phyloP scores from a whole-genome alignment of 2,113 vertebrate genomes.

The Brachyhypopomus occidentalis region DNA sequence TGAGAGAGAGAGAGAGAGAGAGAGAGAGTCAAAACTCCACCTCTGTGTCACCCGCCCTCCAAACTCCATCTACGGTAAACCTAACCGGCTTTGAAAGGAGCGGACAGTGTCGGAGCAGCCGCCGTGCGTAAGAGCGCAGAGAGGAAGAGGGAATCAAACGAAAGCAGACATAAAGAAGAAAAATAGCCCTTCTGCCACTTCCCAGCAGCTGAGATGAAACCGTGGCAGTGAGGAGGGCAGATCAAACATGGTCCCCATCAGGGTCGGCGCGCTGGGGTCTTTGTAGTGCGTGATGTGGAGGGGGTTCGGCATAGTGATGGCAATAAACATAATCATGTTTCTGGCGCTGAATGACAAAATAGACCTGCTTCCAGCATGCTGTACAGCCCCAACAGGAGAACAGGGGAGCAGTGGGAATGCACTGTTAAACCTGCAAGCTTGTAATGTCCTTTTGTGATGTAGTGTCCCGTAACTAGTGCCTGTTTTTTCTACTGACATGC shows the following conservation, averaged over 20 bases:
- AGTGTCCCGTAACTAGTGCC: conserved; percentile 22
- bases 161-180: conserved; percentile 54
- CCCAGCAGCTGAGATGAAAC: conserved; percentile 72
- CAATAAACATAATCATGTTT: conserved; percentile 22
- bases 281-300: conserved; percentile 55
- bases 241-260: conserved; percentile 74
- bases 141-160: conserved; percentile 57
- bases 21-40: conserved; percentile 64
- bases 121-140: conserved; percentile 48
- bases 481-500: conserved; percentile 17
- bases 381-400: neutral
- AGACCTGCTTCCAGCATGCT: neutral
- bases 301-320: neutral
- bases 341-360: conserved; percentile 1
- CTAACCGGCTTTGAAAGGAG: conserved; percentile 65
- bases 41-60: conserved; percentile 72
- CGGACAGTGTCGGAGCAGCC: conserved; percentile 52
- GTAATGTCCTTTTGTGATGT: conserved; percentile 14
- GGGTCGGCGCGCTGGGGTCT: conserved; percentile 74
- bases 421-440: neutral
- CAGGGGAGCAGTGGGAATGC: neutral
- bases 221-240: conserved; percentile 68
- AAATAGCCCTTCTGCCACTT: conserved; percentile 70
- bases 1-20: neutral
- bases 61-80: conserved; percentile 73